A percentile compares a stretch with the other conserved stretches of the same genome.
Conservation (phyloP, 2,888 invertebrate species). For the Dasypogon diadema region DNA sequence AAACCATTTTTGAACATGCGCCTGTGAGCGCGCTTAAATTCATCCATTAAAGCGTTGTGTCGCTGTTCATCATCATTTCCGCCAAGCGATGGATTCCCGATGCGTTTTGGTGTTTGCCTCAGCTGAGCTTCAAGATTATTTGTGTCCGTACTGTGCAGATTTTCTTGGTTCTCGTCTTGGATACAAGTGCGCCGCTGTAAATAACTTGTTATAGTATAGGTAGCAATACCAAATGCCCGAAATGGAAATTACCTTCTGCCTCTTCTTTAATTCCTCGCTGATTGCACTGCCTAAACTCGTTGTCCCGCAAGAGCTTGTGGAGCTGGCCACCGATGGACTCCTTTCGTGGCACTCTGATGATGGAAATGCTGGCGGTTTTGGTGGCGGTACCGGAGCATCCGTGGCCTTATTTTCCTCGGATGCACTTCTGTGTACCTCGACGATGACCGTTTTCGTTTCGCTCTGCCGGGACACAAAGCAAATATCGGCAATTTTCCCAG, state of each 20-base stretch:
- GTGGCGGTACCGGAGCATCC: slow-evolving; percentile 41
- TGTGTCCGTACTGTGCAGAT: not conserved
- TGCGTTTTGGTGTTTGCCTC: slow-evolving; percentile 55
- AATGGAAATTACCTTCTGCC: slow-evolving; percentile 76
- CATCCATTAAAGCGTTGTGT: slow-evolving; percentile 86
- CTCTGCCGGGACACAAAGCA: slow-evolving; percentile 68
- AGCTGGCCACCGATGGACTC: slow-evolving; percentile 58
- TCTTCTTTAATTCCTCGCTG: slow-evolving; percentile 76
- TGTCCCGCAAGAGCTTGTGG: slow-evolving; percentile 61
- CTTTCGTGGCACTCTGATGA: slow-evolving; percentile 53
- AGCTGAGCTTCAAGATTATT: not conserved
- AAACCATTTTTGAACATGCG: slow-evolving; percentile 82
- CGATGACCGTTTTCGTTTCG: slow-evolving; percentile 77
- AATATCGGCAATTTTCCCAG: slow-evolving; percentile 66
- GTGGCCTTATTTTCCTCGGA: slow-evolving; percentile 51
- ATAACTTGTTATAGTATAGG: not conserved
- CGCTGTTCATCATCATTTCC: slow-evolving; percentile 74
- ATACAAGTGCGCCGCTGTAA: slow-evolving; percentile 53
- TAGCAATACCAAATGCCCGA: not conserved
- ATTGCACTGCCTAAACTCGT: slow-evolving; percentile 77
- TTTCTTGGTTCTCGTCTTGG: slow-evolving; percentile 41
- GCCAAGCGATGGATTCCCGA: slow-evolving; percentile 58
- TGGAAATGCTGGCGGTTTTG: slow-evolving; percentile 60
- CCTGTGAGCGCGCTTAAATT: slow-evolving; percentile 88
- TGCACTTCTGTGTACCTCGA: slow-evolving; percentile 78